A percentile compares a stretch with the other conserved stretches of the same genome.
These are phyloP conservation scores for Odontothrips loti DNA, from an alignment of 2,888 invertebrate genomes.

Conservation along the genomic window DNA sequence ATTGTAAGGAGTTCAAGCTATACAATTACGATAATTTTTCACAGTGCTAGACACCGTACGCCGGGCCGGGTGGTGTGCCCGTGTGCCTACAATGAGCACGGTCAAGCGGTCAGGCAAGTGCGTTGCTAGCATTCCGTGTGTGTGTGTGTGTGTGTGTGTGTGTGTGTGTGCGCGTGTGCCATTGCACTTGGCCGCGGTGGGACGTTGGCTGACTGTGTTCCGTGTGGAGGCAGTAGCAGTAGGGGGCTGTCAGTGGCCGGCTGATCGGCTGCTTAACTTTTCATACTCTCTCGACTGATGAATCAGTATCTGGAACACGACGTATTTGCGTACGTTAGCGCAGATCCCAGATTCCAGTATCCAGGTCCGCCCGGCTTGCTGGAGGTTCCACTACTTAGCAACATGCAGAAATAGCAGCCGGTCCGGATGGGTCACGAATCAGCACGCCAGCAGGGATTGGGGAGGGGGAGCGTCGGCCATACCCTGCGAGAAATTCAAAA, in stretches of 20 bases:
- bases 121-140: background rate
- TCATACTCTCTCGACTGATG: no score
- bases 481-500: no score
- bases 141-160: background rate
- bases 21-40: no score
- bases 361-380: background rate
- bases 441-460: no score
- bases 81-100: background rate
- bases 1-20: no score
- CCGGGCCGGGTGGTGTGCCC: background rate
- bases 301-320: no score
- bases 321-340: no score
- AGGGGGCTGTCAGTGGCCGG: background rate
- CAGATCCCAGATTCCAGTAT: background rate
- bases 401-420: no score
- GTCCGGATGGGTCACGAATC: no score
- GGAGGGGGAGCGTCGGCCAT: no score
- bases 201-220: background rate
- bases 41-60: background rate
- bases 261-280: background rate
- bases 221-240: background rate
- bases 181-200: background rate
- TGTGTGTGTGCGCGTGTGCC: background rate
- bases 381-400: no score
- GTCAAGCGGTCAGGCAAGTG: background rate